phyloP scores from a whole-genome alignment of 2,113 vertebrate genomes.

The Actenoides lindsayi region DNA sequence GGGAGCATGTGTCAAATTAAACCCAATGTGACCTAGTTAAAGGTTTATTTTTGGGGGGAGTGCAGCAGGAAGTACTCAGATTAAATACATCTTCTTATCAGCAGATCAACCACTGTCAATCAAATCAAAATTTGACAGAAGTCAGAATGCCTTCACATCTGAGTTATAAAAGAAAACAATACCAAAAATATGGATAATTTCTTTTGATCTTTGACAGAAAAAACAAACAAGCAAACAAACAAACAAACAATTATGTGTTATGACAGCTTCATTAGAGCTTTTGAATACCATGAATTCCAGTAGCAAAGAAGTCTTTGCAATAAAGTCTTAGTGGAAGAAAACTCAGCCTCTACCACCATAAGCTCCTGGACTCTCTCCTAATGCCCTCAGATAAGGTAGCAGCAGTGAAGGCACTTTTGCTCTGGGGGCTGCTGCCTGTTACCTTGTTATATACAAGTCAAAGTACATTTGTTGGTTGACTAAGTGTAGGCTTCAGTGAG shows the following conservation, averaged over 20 bases:
- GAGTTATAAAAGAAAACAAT: not conserved
- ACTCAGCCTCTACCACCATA: not conserved
- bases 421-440: not conserved
- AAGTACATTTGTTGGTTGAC: not conserved
- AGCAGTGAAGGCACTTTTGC: not conserved
- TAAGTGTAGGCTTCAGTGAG: not conserved
- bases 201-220: not conserved
- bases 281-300: not conserved
- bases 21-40: not conserved
- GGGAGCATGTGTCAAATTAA: not conserved
- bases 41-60: accelerated
- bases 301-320: not conserved
- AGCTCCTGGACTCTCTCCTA: not conserved
- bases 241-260: not conserved
- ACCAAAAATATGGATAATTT: not conserved
- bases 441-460: not conserved
- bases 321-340: not conserved
- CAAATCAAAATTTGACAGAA: not conserved
- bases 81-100: not conserved
- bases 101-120: not conserved
- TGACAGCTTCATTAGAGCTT: not conserved
- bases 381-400: accelerated
- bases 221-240: not conserved
- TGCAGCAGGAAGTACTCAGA: accelerated
- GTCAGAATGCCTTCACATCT: not conserved